Base-by-base conservation (phyloP, 2,888 invertebrate species). In the Tetranychus piercei region DNA sequence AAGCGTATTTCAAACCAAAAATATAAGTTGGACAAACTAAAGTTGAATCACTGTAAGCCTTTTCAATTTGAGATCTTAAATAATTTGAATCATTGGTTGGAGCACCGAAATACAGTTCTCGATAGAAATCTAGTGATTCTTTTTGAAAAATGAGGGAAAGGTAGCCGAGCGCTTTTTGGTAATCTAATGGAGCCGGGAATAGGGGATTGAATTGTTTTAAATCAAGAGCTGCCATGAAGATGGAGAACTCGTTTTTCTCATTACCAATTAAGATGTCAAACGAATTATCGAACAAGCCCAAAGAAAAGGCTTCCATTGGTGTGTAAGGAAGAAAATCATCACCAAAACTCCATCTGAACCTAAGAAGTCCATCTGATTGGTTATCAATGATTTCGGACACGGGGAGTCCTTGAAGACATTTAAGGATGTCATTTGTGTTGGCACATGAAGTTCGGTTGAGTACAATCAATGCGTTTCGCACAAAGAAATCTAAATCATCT, bases 191-290 rank as follows among this genome's bases (percentile, higher is more conserved):
- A 18, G 6, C 2, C 9, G 67, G 67, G 0, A 18, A 6, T 9
- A 22, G 8, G 6, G 67, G 67, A 67, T 67, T 67, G n/a, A 5
- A 67, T 9, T 1, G n/a, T 22, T 22, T 67, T 8, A 0, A 8
- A n/a, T 67, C 67, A 22, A 67, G 23, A 18, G 8, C n/a, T 1
- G 6, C 8, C 20, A 67, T n/a, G 67, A 67, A 67, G 9, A 67
- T 67, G n/a, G 67, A 67, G n/a, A 67, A 67, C n/a, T 67, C 67
- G n/a, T 67, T 22, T 22, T 67, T 67, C 67, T 22, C 67, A 67
- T 11, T 22, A 22, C 67, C 67, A n/a, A 67, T 1, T 1, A 67
- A 22, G 8, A 67, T 3, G n/a, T 7, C 67, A 9, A 22, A 11
- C 67, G 20, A 5, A 22, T 67, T n/a, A 22, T n/a, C n/a, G 23